Evolutionary conservation across 2,888 invertebrate genomes (phyloP).

Genomic region (Athrips mouffetella): DNA sequence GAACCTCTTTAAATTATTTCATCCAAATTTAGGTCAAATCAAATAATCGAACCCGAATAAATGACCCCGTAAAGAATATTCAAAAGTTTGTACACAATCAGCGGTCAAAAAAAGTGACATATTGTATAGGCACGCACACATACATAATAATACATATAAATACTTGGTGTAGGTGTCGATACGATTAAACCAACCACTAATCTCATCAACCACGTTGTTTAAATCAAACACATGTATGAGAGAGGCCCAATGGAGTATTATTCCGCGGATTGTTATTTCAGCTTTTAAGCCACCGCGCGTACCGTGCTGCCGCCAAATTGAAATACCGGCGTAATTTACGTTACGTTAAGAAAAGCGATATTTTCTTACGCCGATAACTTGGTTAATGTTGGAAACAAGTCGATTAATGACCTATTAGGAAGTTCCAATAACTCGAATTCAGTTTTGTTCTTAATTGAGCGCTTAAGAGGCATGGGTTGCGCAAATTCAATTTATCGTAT

Average conservation of each 20-base stretch:
- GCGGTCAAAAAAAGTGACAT: too few species aligned
- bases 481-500: not conserved
- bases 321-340: not conserved
- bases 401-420: slow-evolving; percentile 48
- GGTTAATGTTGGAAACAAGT: slow-evolving; percentile 35
- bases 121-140: too few species aligned
- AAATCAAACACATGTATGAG: too few species aligned
- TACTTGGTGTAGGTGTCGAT: too few species aligned
- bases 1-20: too few species aligned
- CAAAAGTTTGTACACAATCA: too few species aligned
- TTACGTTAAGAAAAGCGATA: slow-evolving; percentile 29
- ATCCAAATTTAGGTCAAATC: too few species aligned
- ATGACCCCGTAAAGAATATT: too few species aligned
- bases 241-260: not conserved
- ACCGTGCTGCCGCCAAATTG: not conserved
- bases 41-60: too few species aligned
- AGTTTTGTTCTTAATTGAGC: slow-evolving; percentile 33
- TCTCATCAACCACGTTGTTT: too few species aligned
- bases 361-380: slow-evolving; percentile 32
- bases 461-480: not conserved
- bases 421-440: slow-evolving; percentile 49
- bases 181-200: too few species aligned
- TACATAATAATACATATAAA: too few species aligned
- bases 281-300: not conserved
- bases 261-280: slow-evolving; percentile 2